phyloP scores from a whole-genome alignment of 1,140 invertebrate genomes.

The Rhyzopertha dominica region DNA sequence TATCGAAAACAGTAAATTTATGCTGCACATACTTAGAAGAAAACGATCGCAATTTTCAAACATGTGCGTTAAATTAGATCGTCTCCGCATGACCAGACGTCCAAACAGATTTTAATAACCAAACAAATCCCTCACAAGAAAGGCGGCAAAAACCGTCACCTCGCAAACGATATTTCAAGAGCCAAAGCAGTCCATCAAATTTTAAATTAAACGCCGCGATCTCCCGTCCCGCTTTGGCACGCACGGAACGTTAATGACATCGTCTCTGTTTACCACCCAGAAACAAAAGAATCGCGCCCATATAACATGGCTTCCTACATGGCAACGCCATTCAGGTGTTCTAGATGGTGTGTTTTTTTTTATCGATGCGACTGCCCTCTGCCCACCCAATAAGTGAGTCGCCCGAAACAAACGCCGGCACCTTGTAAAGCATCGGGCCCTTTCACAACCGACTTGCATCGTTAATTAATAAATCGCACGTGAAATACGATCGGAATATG shows the following conservation, averaged over 20 bases:
- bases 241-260: slow-evolving; percentile 2
- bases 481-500: no score
- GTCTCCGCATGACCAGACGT: slow-evolving; percentile 2
- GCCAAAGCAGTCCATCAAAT: slow-evolving; percentile 26
- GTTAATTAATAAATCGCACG: no score
- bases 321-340: slow-evolving; percentile 41
- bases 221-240: slow-evolving; percentile 20
- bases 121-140: slow-evolving; percentile 1
- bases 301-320: slow-evolving; percentile 42
- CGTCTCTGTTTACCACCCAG: slow-evolving; percentile 40
- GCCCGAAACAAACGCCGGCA: slow-evolving; percentile 30
- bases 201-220: slow-evolving; percentile 33
- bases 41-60: no score
- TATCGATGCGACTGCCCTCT: slow-evolving; percentile 34
- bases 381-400: slow-evolving; percentile 37
- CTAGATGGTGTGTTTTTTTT: slow-evolving; percentile 39
- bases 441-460: slow-evolving; percentile 18
- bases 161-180: slow-evolving; percentile 13
- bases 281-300: slow-evolving; percentile 40
- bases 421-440: slow-evolving; percentile 23
- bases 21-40: no score
- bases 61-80: background rate
- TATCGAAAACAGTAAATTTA: no score
- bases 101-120: no score
- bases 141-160: slow-evolving; percentile 6